Base-by-base conservation (phyloP, 2,113 vertebrate species). In the Nicator chloris region DNA sequence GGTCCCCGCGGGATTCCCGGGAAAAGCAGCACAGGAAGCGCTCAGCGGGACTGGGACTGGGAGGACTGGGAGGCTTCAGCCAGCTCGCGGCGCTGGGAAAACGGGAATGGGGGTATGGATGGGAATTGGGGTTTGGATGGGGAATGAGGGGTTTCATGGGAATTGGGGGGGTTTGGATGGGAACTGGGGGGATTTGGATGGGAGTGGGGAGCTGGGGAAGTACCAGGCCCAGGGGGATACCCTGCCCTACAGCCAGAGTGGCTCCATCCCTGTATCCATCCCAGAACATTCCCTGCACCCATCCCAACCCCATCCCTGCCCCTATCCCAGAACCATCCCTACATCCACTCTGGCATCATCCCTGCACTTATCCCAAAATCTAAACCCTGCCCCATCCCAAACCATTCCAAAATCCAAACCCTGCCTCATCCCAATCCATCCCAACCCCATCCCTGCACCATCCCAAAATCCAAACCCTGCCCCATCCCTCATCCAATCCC, bases 11-110 rank as follows among this genome's bases (percentile, higher is more conserved):
- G 57, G 98, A 99, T 0, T 94, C 94, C 2, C 87, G 89, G 13
- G 98, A 98, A 95, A 99, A 97, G 77, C 88, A 98, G 15, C 97
- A 30, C 37, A 21, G 37, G 18, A 27, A 11, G 61, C 16, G 96
- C 88, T 75, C 95, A 0, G 96, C 20, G 12, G 87, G 4, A 0
- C 65, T 26, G 15, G 87, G 3, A 0, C 73, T 60, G 0, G 98
- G 98, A 44, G 87, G 3, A 0, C 73, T 60, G 0, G 98, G 98
- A 44, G 98, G 98, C 75, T 98, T 98, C 95, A 99, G 85, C 99
- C 99, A 99, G 95, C 98, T 98, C 1, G 98, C 98, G 11, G 99
- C 98, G 1, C 99, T 99, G 93, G 39, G 53, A 49, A 63, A 57
- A 60, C 2, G 23, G 64, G 84, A 69, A 59, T 10, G 18, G 28